A percentile compares a stretch with the other conserved stretches of the same genome.
Conservation (phyloP, 2,797 vertebrate species). For the Scyliorhinus canicula region DNA sequence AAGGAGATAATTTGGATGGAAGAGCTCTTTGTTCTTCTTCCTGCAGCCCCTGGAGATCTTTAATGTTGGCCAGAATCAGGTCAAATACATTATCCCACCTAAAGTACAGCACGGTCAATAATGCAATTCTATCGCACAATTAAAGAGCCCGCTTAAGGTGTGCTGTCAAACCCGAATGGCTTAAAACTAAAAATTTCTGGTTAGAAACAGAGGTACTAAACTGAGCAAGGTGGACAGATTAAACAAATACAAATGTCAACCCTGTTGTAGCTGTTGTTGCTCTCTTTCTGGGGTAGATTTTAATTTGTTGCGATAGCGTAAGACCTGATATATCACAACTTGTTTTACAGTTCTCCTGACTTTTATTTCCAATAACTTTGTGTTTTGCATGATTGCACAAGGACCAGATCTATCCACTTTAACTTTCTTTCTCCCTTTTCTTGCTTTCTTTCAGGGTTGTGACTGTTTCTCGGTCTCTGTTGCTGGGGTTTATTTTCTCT, state of each 20-base stretch:
- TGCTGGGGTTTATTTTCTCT: not conserved
- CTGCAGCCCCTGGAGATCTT: not conserved
- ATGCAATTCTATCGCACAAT: not conserved
- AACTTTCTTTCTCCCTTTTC: not conserved
- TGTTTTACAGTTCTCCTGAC: not conserved
- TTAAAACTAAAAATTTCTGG: not conserved
- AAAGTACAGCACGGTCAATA: not conserved
- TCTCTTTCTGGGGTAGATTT: not conserved
- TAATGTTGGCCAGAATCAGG: not conserved
- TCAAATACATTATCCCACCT: not conserved
- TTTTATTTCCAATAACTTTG: not conserved
- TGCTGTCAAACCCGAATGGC: not conserved
- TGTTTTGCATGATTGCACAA: not conserved
- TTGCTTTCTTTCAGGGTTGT: not conserved
- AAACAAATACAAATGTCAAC: not conserved
- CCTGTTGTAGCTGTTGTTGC: not conserved
- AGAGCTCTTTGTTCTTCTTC: not conserved
- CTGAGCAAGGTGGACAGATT: not conserved
- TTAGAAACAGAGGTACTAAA: not conserved
- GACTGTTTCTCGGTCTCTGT: not conserved
- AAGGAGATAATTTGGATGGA: not conserved
- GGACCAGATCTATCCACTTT: not conserved
- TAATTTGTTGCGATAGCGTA: not conserved
- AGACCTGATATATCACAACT: not conserved
- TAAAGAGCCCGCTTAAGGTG: not conserved